Percentiles rank a stretch among this genome's conserved stretches.
These are phyloP conservation scores for Lycophotia porphyrea DNA, from an alignment of 2,888 invertebrate genomes.

Conservation along the genomic window DNA sequence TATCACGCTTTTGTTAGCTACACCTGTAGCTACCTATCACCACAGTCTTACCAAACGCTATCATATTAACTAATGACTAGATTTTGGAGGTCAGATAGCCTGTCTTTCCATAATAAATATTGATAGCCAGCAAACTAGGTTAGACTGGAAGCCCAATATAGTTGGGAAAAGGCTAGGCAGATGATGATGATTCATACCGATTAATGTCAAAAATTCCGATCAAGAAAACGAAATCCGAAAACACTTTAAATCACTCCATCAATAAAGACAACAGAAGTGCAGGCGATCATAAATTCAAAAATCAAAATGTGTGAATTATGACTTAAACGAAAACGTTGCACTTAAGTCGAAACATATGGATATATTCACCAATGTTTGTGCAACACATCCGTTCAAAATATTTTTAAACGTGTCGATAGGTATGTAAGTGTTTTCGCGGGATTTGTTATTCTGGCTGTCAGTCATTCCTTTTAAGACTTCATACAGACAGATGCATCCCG, in stretches of 20 bases:
- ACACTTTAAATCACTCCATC: not conserved
- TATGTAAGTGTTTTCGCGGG: conserved; percentile 44
- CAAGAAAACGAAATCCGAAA: not conserved
- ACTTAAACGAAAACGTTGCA: conserved; percentile 40
- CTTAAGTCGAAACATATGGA: conserved; percentile 31
- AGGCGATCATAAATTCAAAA: conserved; percentile 27
- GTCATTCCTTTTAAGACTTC: conserved; percentile 23
- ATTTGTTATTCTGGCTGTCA: conserved; percentile 66
- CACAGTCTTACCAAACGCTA: not conserved
- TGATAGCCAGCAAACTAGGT: not conserved
- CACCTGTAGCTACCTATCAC: not conserved
- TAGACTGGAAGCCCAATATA: not conserved
- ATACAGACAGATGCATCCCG: conserved; percentile 10
- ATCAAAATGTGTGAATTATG: conserved; percentile 43
- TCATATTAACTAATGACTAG: not conserved
- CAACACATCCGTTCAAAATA: conserved; percentile 47
- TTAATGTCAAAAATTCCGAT: not conserved
- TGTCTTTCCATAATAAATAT: not conserved
- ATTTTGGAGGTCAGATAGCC: not conserved
- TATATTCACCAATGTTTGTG: conserved; percentile 39
- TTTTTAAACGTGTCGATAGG: conserved; percentile 45
- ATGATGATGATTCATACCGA: not conserved
- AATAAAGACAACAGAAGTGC: conserved; percentile 15
- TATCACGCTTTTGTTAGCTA: no score
- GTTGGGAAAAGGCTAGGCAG: not conserved